Percentiles rank a stretch among this genome's conserved stretches.
phyloP scores from a whole-genome alignment of 2,797 vertebrate species.

The Pyrocephalus nanus region DNA sequence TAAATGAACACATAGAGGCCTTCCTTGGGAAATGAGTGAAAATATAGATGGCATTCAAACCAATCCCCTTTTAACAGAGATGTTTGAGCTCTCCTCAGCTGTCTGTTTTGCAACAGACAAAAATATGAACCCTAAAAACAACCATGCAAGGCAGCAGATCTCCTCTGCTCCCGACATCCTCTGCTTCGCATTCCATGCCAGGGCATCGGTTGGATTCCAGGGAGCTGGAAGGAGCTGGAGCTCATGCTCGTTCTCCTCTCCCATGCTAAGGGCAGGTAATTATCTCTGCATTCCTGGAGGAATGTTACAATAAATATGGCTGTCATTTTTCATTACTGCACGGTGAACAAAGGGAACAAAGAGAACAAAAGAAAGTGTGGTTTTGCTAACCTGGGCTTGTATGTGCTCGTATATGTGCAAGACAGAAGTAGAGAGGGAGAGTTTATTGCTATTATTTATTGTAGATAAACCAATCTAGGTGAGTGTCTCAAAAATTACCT shows the following conservation, averaged over 20 bases:
- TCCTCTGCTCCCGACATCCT: background rate
- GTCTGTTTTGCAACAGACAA: background rate
- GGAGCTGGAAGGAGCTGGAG: background rate
- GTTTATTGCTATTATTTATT: background rate
- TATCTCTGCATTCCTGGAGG: conserved; percentile 68
- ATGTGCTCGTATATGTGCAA: background rate
- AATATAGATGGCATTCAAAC: background rate
- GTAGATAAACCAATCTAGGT: background rate
- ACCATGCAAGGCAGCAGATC: background rate
- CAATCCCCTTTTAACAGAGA: background rate
- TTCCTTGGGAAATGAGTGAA: fast-evolving
- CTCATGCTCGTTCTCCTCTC: background rate
- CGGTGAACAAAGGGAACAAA: conserved; percentile 66
- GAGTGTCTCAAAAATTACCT: background rate
- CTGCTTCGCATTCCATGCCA: background rate
- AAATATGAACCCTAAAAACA: background rate
- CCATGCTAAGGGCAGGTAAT: conserved; percentile 54
- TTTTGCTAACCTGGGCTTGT: conserved; percentile 23
- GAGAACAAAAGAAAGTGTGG: conserved; percentile 62
- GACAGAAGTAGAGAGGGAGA: background rate
- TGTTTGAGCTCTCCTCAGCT: background rate
- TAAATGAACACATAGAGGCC: fast-evolving
- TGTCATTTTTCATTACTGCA: conserved; percentile 69
- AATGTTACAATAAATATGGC: conserved; percentile 67
- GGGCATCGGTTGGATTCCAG: background rate